Evolutionary conservation across 2,888 invertebrate genomes (phyloP), one percentile per base, ranked within the genome.

Genomic region (Mimachlamys varia): DNA sequence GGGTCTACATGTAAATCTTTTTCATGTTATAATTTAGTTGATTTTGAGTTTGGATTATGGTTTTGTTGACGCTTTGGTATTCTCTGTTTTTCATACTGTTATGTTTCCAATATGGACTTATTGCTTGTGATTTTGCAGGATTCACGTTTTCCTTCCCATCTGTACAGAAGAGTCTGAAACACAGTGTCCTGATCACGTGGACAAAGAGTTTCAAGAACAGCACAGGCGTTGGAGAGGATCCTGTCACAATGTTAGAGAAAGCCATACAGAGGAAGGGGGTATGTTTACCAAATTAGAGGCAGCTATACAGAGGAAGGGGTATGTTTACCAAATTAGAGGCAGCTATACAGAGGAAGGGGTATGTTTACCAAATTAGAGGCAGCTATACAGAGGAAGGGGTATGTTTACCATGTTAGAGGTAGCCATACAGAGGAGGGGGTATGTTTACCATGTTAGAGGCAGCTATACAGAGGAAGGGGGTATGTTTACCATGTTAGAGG

Each of bases 61-160:
- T 44, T 44, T 44, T 44, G 4, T 5, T 44, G 44, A 44, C 3
- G 44, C 44, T 44, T 44, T 44, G 44, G 7, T 44, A 44, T 7
- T 44, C 4, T 44, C 7, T 5, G 44, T 5, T 44, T 7, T 44
- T 44, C n/a, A n/a, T n/a, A n/a, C 44, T 44, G 44, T 44, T 7
- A 44, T 5, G 7, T 5, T 44, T 44, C 44, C 7, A 44, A 44
- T 44, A 44, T 44, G 15, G 15, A 53, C 13, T 53, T 53, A 15
- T 10, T 76, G 33, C 3, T 44, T 44, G 44, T 44, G 12, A 33
- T 88, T 55, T 92, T 92, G 7, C 93, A 98, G 98, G 98, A 13
- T 98, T 98, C 97, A 98, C 98, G 1, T 98, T 98, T 97, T 98
- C 98, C 53, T 98, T 98, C 96, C 98, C 98, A 12, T 98, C 98